phyloP scores from a whole-genome alignment of 2,888 invertebrate species.

The Ophion ellenae region DNA sequence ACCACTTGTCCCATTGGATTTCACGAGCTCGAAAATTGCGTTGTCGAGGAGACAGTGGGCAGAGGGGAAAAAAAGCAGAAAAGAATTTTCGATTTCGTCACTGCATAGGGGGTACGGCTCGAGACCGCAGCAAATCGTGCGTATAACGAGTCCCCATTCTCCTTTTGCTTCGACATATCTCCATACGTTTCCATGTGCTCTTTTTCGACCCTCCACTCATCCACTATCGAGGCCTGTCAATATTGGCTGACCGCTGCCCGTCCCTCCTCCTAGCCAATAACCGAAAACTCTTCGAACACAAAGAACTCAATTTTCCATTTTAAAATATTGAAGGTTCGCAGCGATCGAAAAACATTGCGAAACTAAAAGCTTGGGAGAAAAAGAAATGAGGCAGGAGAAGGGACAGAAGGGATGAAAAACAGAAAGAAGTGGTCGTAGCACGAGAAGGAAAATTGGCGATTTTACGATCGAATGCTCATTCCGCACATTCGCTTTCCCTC shows the following conservation, averaged over 20 bases:
- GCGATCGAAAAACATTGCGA: slow-evolving; percentile 41
- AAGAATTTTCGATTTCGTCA: slow-evolving; percentile 33
- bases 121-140: slow-evolving; percentile 29
- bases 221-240: slow-evolving; percentile 34
- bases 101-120: slow-evolving; percentile 2
- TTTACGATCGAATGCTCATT: slow-evolving; percentile 57
- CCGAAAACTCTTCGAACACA: slow-evolving; percentile 48
- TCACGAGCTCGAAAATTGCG: slow-evolving; percentile 28
- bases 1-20: not conserved
- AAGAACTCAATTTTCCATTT: slow-evolving; percentile 61
- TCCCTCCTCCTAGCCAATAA: slow-evolving; percentile 29
- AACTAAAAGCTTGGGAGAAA: slow-evolving; percentile 26
- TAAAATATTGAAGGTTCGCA: slow-evolving; percentile 36
- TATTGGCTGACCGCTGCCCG: slow-evolving; percentile 52
- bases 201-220: slow-evolving; percentile 5
- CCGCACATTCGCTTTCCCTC: slow-evolving; percentile 23
- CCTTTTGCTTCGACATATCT: slow-evolving; percentile 48
- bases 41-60: slow-evolving; percentile 12
- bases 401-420: slow-evolving; percentile 10
- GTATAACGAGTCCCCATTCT: slow-evolving; percentile 51
- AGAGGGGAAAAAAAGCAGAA: slow-evolving; percentile 6
- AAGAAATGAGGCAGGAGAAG: slow-evolving; percentile 3
- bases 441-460: slow-evolving; percentile 51
- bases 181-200: not conserved
- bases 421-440: slow-evolving; percentile 16